A percentile compares a stretch with the other conserved stretches of the same genome.
These are phyloP conservation scores for Branchinecta sandiegonensis DNA, from an alignment of 2,888 invertebrate species.

Conservation along the genomic window DNA sequence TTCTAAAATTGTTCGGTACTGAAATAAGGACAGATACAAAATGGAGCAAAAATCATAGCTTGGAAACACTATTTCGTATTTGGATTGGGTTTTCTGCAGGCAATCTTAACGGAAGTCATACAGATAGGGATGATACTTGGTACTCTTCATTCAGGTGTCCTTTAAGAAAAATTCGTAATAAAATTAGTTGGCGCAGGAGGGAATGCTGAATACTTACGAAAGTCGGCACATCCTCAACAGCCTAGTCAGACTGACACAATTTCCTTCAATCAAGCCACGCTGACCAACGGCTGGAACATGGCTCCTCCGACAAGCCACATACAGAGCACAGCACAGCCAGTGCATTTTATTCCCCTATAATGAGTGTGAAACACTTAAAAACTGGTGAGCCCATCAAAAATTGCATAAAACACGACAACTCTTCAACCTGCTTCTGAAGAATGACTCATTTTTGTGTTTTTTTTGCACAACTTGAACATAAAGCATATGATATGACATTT, in stretches of 20 bases:
- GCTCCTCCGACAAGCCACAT: conserved; percentile 69
- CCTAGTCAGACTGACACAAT: conserved; percentile 77
- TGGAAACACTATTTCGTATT: no score
- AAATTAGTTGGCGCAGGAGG: not conserved
- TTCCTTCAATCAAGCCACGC: conserved; percentile 60
- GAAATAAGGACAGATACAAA: no score
- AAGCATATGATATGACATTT: no score
- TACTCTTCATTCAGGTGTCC: no score
- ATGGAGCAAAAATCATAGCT: no score
- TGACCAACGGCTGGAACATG: conserved; percentile 63
- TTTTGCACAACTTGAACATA: no score
- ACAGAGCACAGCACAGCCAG: conserved; percentile 89
- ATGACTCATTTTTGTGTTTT: no score
- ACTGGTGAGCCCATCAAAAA: not conserved
- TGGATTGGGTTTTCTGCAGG: no score
- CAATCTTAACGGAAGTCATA: no score
- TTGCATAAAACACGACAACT: not conserved
- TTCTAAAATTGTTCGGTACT: no score
- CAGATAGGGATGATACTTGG: no score
- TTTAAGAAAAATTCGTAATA: conserved; percentile 13
- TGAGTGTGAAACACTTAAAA: conserved; percentile 20
- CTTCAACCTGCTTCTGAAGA: not conserved
- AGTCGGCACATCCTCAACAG: conserved; percentile 76
- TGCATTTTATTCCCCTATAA: conserved; percentile 73
- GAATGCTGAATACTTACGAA: conserved; percentile 43